Base-by-base conservation (phyloP, 2,797 vertebrate genomes). In the Hydrolagus colliei region DNA sequence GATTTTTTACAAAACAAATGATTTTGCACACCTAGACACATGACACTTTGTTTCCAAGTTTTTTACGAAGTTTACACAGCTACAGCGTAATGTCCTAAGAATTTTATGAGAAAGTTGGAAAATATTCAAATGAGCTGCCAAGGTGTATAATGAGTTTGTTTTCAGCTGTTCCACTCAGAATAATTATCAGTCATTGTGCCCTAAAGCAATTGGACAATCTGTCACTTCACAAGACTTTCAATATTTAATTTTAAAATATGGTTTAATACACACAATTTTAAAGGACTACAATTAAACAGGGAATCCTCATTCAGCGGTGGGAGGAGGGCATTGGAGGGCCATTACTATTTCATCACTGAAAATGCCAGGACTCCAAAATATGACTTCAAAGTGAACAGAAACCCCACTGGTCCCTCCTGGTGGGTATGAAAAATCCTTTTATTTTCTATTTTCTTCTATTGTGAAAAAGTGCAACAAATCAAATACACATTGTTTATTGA, bases 201-300 rank as follows among this genome's bases (percentile, higher is more conserved):
- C 94, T 95, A 93, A 93, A 95, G 94, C 94, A 93, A 95, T 92
- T 87, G 88, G 92, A 91, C 94, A 95, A 96, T 95, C 94, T 96
- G 95, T 95, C 94, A 94, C 91, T 92, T 93, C 92, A 93, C 93
- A 92, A 94, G 52, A 93, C 93, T 92, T 92, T 95, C 94, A 96
- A 94, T 95, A 95, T 95, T 95, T 95, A 95, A 94, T 94, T 92
- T 76, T 76, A 52, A 76, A 76, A n/a, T 77, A 10, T 61, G 9
- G 41, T 52, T 27, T 9, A 59, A 52, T 52, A 52, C 41, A 52
- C 41, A 52, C 52, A 59, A 77, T 59, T 59, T 59, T 77, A n/a
- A 59, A 77, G 41, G 20, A 2, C 9, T 59, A 9, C 18, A 77
- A 9, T 77, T 77, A 77, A 77, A n/a, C 16, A 75, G 52, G 32